phyloP scores from a whole-genome alignment of 2,797 vertebrate species.

The Schizothorax lantsangensis region DNA sequence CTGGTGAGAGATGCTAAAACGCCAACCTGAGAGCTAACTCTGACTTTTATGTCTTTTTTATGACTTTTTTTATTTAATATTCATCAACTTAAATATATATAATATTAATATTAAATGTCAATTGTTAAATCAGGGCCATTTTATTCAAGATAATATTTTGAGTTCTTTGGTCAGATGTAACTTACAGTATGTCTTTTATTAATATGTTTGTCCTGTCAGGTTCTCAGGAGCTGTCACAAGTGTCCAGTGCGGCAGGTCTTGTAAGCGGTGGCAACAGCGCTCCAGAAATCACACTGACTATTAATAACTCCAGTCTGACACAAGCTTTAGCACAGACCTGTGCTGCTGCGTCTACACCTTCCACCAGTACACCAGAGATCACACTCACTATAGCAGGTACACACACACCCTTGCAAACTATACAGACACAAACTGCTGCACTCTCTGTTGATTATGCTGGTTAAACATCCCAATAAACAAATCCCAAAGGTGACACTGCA shows the following conservation, averaged over 20 bases:
- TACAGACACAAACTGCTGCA: neutral
- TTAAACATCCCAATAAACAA: neutral
- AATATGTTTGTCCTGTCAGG: conserved; percentile 72
- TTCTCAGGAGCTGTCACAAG: conserved; percentile 90
- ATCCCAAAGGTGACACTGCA: neutral
- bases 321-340: conserved; percentile 92
- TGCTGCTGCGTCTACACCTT: conserved; percentile 74
- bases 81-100: no score
- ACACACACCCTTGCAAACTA: conserved; percentile 1
- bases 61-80: no score
- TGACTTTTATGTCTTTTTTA: neutral
- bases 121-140: neutral
- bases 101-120: neutral
- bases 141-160: neutral
- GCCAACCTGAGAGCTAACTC: neutral
- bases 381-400: conserved; percentile 97
- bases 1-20: neutral
- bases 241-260: conserved; percentile 86
- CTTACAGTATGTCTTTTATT: neutral
- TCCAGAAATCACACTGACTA: conserved; percentile 96
- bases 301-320: conserved; percentile 93
- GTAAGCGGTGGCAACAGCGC: conserved; percentile 79
- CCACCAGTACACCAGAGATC: conserved; percentile 91
- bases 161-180: conserved; percentile 7
- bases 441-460: neutral